These are phyloP conservation scores for Castor canadensis DNA, from an alignment of 2,113 vertebrate species.

Conservation along the genomic window DNA sequence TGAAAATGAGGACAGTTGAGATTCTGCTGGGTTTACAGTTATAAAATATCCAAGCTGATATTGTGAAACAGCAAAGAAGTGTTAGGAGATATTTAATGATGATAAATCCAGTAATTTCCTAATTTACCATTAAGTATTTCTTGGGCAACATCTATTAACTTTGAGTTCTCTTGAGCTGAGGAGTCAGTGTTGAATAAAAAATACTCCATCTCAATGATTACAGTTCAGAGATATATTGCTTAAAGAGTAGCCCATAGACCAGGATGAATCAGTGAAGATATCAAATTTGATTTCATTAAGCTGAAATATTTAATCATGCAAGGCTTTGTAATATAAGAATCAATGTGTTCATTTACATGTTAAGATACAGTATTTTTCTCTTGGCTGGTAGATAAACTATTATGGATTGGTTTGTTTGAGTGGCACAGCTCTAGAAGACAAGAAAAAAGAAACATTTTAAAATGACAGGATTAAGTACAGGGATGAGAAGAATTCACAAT, in stretches of 20 bases:
- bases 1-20: neutral
- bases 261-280: neutral
- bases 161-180: neutral
- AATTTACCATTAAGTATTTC: neutral
- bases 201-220: neutral
- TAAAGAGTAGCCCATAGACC: neutral
- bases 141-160: neutral
- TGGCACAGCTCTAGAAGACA: neutral
- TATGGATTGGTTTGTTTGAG: neutral
- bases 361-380: neutral
- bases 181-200: neutral
- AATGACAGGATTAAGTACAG: neutral
- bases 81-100: neutral
- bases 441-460: neutral
- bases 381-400: neutral
- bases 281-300: neutral
- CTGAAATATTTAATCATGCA: neutral
- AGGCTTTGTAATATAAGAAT: neutral
- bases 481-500: neutral
- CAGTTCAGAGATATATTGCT: neutral
- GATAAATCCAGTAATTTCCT: neutral
- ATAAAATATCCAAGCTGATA: neutral
- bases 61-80: neutral
- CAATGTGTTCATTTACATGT: neutral
- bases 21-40: neutral